Evolutionary conservation across 2,797 vertebrate species (phyloP).

Genomic region (Acropternis orthonyx): DNA sequence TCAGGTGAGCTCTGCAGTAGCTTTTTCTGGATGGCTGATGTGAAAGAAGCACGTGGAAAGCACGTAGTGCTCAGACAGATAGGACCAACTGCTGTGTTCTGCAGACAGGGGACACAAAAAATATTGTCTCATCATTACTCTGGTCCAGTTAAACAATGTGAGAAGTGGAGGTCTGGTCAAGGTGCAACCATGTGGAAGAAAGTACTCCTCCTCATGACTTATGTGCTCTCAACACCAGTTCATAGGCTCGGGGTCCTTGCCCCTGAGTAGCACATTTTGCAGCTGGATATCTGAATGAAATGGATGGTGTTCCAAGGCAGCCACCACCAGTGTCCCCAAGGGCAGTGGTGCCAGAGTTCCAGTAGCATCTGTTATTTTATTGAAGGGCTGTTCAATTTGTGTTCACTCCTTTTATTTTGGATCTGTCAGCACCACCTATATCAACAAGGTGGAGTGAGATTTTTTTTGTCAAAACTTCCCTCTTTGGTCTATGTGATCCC

Average conservation of each 20-base stretch:
- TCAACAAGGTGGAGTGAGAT: background rate
- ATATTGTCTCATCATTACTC: background rate
- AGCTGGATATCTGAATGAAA: background rate
- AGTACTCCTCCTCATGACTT: background rate
- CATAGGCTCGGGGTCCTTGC: background rate
- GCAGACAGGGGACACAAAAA: background rate
- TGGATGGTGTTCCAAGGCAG: background rate
- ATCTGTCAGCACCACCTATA: background rate
- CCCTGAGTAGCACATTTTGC: fast-evolving
- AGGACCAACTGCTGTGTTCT: background rate
- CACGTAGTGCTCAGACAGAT: background rate
- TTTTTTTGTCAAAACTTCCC: background rate
- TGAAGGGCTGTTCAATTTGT: background rate
- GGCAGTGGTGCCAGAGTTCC: fast-evolving
- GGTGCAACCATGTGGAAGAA: fast-evolving
- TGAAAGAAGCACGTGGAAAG: fast-evolving
- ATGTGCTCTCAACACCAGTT: background rate
- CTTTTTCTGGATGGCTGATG: background rate
- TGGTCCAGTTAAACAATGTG: background rate
- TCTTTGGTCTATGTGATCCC: background rate
- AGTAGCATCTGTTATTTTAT: background rate
- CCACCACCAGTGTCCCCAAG: fast-evolving
- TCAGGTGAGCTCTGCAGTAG: background rate
- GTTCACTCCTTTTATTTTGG: background rate
- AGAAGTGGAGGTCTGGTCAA: background rate